A percentile compares a stretch with the other conserved stretches of the same genome.
Evolutionary conservation across 2,797 vertebrate species (phyloP).

Genomic region (Pangasius krempfi): DNA sequence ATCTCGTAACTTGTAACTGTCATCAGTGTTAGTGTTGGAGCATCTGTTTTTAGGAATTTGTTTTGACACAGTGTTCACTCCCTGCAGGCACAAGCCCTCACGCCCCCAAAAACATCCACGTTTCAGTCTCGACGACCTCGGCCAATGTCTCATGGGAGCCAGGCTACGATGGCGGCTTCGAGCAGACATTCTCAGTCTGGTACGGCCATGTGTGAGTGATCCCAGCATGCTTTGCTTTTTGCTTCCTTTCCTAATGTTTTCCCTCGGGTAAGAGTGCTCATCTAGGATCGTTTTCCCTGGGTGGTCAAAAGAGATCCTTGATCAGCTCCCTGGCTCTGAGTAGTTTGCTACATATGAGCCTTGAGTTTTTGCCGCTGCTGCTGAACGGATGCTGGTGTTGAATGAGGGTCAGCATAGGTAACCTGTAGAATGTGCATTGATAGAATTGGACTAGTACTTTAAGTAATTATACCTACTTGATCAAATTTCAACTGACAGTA

Average conservation of each 20-base stretch:
- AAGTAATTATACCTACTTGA: neutral
- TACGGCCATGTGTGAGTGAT: conserved; percentile 99
- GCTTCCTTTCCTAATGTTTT: conserved; percentile 81
- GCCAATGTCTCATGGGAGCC: conserved; percentile 96
- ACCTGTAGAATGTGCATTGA: neutral
- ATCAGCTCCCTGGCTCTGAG: conserved; percentile 43
- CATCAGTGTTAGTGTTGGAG: neutral
- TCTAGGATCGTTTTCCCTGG: conserved; percentile 7
- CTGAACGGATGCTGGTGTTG: conserved; percentile 43
- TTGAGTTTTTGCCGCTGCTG: conserved; percentile 45
- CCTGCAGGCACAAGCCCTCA: conserved; percentile 95
- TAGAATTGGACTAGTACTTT: neutral
- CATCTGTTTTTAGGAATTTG: conserved; percentile 10
- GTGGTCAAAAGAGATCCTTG: neutral
- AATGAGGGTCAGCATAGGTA: neutral
- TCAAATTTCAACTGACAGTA: neutral
- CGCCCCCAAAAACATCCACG: conserved; percentile 86
- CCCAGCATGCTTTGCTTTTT: conserved; percentile 98
- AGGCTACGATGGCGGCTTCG: conserved; percentile 94
- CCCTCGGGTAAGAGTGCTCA: conserved; percentile 63
- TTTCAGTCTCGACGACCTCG: conserved; percentile 88
- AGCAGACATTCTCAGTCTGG: conserved; percentile 99
- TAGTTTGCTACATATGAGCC: conserved; percentile 33
- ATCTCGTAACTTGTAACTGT: neutral
- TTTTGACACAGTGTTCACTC: conserved; percentile 28